phyloP scores from a whole-genome alignment of 2,113 vertebrate genomes.

The Phocoena sinus region DNA sequence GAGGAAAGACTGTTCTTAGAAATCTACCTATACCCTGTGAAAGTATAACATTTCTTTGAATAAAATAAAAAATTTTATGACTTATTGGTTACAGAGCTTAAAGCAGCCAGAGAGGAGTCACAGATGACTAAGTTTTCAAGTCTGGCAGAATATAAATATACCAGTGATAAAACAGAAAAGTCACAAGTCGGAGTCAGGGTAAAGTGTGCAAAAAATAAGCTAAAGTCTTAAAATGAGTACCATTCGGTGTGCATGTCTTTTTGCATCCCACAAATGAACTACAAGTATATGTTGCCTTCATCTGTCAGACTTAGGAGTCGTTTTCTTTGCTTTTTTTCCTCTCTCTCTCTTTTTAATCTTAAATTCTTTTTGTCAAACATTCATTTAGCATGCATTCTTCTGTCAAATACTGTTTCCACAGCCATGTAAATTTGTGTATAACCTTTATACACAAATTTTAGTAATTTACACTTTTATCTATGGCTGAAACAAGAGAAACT shows the following conservation, averaged over 20 bases:
- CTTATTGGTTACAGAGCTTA: not conserved
- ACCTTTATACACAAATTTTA: constrained; percentile 59
- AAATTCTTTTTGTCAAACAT: constrained; percentile 39
- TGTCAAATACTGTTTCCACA: constrained; percentile 66
- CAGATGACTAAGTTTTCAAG: constrained; percentile 29
- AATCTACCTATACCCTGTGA: not conserved
- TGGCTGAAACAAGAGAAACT: constrained; percentile 46
- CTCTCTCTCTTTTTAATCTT: not conserved
- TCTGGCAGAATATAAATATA: not conserved
- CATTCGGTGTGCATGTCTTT: not conserved
- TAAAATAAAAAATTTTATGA: not conserved
- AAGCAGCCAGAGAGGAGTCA: not conserved
- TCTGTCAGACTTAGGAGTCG: not conserved
- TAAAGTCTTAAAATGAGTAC: not conserved
- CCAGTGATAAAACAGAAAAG: not conserved
- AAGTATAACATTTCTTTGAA: constrained; percentile 5
- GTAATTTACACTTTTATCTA: constrained; percentile 74
- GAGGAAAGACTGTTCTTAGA: not conserved
- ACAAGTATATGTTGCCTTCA: not conserved
- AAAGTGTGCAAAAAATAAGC: not conserved
- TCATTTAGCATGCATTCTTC: constrained; percentile 70
- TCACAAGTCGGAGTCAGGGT: not conserved
- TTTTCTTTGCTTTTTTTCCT: not conserved
- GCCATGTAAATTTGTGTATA: constrained; percentile 67
- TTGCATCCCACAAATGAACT: not conserved